Evolutionary conservation across 64 coral and sea anemone species (phyloP).

Genomic region (Astreopora myriophthalma): DNA sequence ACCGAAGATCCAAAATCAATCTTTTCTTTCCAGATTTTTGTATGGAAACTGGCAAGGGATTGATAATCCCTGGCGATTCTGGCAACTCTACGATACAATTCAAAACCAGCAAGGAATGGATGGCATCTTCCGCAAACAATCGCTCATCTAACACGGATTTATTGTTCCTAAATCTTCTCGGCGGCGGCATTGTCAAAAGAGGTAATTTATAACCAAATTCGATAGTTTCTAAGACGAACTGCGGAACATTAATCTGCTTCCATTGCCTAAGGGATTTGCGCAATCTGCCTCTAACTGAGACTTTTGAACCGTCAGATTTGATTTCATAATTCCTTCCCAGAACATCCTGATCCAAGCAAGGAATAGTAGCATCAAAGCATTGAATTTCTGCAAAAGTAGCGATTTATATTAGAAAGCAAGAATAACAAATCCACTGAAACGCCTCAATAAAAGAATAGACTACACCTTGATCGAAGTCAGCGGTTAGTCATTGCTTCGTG

Average conservation of each 20-base stretch:
- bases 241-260: conserved; percentile 10
- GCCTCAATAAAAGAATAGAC: neutral
- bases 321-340: no score
- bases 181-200: neutral
- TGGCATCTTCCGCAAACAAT: conserved; percentile 16
- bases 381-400: no score
- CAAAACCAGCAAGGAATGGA: neutral
- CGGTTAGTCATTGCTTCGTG: no score
- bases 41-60: conserved; percentile 57
- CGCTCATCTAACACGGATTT: conserved; percentile 15
- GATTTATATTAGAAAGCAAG: no score
- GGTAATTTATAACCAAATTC: conserved; percentile 57
- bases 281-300: conserved; percentile 36
- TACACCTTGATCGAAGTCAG: no score
- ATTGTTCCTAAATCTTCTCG: conserved; percentile 47
- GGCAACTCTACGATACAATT: conserved; percentile 33
- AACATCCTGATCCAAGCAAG: no score
- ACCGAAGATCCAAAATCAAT: no score
- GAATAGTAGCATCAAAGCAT: no score
- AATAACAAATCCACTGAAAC: no score
- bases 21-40: no score
- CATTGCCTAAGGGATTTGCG: neutral
- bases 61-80: no score
- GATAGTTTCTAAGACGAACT: conserved; percentile 37
- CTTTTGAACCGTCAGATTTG: neutral